A percentile compares a stretch with the other conserved stretches of the same genome.
Conservation (phyloP, 2,888 invertebrate genomes). For the Siphlonurus alternatus region DNA sequence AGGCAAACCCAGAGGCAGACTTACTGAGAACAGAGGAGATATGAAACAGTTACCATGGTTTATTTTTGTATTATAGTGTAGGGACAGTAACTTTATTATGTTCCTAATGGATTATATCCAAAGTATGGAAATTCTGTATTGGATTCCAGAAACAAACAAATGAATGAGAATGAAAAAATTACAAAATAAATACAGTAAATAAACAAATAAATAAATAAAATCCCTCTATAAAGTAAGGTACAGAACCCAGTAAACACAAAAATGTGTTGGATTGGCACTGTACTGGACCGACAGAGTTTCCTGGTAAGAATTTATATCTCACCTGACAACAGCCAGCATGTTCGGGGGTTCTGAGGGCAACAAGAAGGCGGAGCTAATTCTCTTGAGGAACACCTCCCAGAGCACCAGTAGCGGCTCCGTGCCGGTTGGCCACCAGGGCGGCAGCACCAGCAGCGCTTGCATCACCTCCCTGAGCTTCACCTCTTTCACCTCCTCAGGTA, state of each 20-base stretch:
- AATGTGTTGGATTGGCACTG: too few species aligned
- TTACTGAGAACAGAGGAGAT: constrained; percentile 16
- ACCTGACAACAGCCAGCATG: constrained; percentile 27
- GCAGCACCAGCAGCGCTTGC: neutral
- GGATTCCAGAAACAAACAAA: too few species aligned
- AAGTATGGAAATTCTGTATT: too few species aligned
- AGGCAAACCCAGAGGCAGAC: constrained; percentile 21
- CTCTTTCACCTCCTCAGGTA: neutral
- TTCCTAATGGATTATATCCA: too few species aligned
- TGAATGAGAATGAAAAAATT: too few species aligned
- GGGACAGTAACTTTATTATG: too few species aligned
- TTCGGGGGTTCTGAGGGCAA: constrained; percentile 30
- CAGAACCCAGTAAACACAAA: too few species aligned
- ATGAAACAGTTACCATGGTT: neutral
- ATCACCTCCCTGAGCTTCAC: neutral
- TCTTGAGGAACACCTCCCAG: constrained; percentile 41
- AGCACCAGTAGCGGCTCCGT: constrained; percentile 31
- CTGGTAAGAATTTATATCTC: constrained; percentile 2
- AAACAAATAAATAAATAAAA: too few species aligned
- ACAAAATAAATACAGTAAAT: too few species aligned
- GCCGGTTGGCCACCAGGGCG: constrained; percentile 28
- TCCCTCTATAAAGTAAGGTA: too few species aligned
- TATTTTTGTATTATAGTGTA: too few species aligned
- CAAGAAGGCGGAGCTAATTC: constrained; percentile 35
- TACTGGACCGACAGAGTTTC: too few species aligned